Evolutionary conservation across 2,888 invertebrate species (phyloP), one percentile per base, ranked within the genome.

Genomic region (Ophion ventricosus): DNA sequence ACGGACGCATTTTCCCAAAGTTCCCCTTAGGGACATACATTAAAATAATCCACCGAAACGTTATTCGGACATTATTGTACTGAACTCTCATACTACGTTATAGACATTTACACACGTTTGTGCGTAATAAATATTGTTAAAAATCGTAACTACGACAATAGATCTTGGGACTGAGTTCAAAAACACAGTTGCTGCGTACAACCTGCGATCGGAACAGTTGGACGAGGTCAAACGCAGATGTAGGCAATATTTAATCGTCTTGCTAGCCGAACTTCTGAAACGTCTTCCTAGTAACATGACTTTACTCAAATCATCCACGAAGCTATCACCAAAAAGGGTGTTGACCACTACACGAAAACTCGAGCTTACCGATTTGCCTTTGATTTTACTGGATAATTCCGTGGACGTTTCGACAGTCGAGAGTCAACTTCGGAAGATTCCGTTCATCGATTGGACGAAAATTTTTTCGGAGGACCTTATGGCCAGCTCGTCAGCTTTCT

Each of bases 191-290:
- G 43, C 35, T 25, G 72, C 57, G 57, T 80, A 67, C 73, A 81
- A 59, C 35, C 56, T 67, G 59, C 79, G 67, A 74, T 56, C 75
- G n/a, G 80, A 63, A 74, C 81, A 72, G 57, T 82, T 74, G 35
- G 76, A n/a, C 25, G 76, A 83, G 35, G 66, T 83, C 67, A 83
- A 78, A n/a, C 56, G 10, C 49, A 79, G 78, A 82, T 87, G 86
- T 61, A 80, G 75, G 43, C 76, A 81, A 67, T 83, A 83, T 59
- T 83, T 20, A 74, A 74, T 85, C 26, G 72, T 78, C 35, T 57
- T 78, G 35, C 61, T 74, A 11, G 43, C 64, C 17, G 80, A 83
- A 49, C 43, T 81, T 14, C 64, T 85, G 2, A 78, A 83, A 56
- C 78, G 80, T 57, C 43, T 80, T 56, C 83, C 75, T 5, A 77